Evolutionary conservation across 2,797 vertebrate genomes (phyloP).

Genomic region (Zenarchopterus dispar): DNA sequence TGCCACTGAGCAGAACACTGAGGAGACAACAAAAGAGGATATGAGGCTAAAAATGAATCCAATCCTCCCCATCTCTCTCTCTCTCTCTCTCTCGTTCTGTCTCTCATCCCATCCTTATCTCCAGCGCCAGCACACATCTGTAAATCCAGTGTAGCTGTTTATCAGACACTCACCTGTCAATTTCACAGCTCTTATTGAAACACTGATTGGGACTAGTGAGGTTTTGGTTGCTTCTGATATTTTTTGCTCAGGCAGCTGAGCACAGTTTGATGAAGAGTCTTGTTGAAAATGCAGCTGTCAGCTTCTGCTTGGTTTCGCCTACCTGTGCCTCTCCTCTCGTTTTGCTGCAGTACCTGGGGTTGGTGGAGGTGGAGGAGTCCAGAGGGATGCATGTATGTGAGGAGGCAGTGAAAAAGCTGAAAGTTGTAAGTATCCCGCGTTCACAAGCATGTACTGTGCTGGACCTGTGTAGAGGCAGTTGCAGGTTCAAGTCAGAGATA

Average conservation of each 20-base stretch:
- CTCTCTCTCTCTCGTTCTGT: conserved; percentile 1
- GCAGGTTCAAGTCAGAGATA: conserved; percentile 15
- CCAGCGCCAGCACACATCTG: conserved; percentile 18
- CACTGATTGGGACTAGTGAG: conserved; percentile 20
- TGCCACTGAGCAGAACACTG: conserved; percentile 24
- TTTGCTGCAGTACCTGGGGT: conserved; percentile 86
- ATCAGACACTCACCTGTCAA: conserved; percentile 15
- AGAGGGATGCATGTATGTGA: conserved; percentile 95
- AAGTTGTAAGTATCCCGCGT: conserved; percentile 83
- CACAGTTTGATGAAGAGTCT: background rate
- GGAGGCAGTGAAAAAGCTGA: conserved; percentile 93
- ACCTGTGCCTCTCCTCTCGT: conserved; percentile 5
- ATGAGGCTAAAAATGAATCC: conserved; percentile 35
- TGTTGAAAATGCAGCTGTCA: background rate
- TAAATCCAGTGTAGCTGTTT: conserved; percentile 13
- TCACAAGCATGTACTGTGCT: conserved; percentile 13
- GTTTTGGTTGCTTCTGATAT: background rate
- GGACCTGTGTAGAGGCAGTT: conserved; percentile 13
- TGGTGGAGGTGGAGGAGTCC: conserved; percentile 93
- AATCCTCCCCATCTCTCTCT: background rate
- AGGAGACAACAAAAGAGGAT: conserved; percentile 32
- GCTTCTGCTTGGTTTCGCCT: background rate
- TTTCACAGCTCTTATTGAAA: conserved; percentile 12
- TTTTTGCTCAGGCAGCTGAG: conserved; percentile 7
- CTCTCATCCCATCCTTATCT: conserved; percentile 35